Percentiles rank a stretch among this genome's conserved stretches.
phyloP scores from a whole-genome alignment of 2,888 invertebrate genomes.

The Ennomos erosarius region DNA sequence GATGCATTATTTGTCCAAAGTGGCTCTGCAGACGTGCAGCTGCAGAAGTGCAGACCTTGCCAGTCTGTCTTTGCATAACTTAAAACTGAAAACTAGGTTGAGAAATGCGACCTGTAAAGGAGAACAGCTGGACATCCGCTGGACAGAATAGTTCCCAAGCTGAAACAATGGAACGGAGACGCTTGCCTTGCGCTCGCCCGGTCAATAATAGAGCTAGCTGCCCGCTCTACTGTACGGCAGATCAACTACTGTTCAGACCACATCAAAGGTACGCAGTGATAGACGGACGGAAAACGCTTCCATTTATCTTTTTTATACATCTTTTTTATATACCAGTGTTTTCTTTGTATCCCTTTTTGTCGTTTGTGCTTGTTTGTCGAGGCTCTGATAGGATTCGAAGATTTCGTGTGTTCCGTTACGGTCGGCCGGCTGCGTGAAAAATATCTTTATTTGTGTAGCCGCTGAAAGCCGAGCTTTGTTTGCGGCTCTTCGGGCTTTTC shows the following conservation, averaged over 20 bases:
- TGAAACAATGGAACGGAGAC: no score
- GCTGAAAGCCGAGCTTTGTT: slow-evolving; percentile 26
- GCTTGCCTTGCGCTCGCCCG: no score
- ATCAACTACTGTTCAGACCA: not conserved
- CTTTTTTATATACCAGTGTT: slow-evolving; percentile 32
- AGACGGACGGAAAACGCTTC: slow-evolving; percentile 36
- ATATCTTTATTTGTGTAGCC: slow-evolving; percentile 26
- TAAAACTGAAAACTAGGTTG: not conserved
- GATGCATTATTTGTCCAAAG: no score
- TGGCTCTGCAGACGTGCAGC: no score
- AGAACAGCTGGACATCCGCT: no score
- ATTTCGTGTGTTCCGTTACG: slow-evolving; percentile 28
- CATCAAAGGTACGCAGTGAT: slow-evolving; percentile 26
- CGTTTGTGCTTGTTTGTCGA: slow-evolving; percentile 28
- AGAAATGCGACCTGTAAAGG: no score
- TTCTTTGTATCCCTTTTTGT: slow-evolving; percentile 34
- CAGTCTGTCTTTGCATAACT: not conserved
- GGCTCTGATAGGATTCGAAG: slow-evolving; percentile 29
- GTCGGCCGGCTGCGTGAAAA: slow-evolving; percentile 21
- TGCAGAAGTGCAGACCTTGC: no score
- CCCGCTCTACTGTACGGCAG: no score
- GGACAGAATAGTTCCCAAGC: no score
- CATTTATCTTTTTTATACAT: slow-evolving; percentile 37
- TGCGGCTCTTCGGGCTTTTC: slow-evolving; percentile 10
- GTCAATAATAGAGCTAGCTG: no score